phyloP scores from a whole-genome alignment of 2,888 invertebrate genomes.

The Pelosia muscerda region DNA sequence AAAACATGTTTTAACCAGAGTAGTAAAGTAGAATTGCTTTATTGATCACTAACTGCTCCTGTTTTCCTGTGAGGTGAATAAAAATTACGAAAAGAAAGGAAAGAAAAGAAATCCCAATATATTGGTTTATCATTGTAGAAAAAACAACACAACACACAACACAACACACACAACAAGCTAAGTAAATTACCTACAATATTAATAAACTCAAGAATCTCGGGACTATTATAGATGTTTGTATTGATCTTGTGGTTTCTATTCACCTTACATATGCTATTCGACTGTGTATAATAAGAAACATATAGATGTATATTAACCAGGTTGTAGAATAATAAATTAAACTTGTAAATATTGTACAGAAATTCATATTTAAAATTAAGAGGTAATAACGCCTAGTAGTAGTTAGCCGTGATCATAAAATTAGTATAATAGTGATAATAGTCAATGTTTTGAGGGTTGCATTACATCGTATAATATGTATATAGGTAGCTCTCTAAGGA shows the following conservation, averaged over 20 bases:
- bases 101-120: background rate
- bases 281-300: background rate
- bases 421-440: background rate
- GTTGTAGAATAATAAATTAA: conserved; percentile 3
- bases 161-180: no score
- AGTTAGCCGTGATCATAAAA: conserved; percentile 19
- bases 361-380: conserved; percentile 10
- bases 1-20: no score
- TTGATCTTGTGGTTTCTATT: background rate
- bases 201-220: background rate
- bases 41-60: no score
- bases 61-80: background rate
- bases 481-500: background rate
- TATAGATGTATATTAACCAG: background rate
- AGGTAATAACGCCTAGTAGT: conserved; percentile 17
- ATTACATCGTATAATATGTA: background rate
- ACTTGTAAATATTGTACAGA: conserved; percentile 51
- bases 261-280: background rate
- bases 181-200: background rate
- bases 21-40: no score
- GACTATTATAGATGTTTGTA: background rate
- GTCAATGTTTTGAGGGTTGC: background rate
- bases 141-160: no score
- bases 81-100: background rate
- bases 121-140: no score